A percentile compares a stretch with the other conserved stretches of the same genome.
Conservation (phyloP, 2,113 vertebrate species). For the Brevimyrus niger region DNA sequence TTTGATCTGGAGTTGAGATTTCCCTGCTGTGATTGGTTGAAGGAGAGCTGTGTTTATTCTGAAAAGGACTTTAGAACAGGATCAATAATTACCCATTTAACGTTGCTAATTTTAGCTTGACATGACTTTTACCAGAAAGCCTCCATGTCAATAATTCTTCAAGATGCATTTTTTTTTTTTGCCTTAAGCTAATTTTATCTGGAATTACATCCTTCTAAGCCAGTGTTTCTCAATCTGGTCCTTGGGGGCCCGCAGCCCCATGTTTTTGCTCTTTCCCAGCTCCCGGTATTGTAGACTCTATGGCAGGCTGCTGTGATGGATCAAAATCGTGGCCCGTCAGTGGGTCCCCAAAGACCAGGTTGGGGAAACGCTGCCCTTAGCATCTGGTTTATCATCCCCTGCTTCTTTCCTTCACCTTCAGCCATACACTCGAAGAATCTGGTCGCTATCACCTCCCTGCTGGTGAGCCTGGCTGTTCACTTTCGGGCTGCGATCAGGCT, state of each 20-base stretch:
- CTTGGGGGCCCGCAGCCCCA: not conserved
- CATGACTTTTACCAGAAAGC: not conserved
- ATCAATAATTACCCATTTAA: slow-evolving; percentile 8
- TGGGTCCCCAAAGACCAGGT: not conserved
- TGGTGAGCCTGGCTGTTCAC: slow-evolving; percentile 83
- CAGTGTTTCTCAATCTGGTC: not conserved
- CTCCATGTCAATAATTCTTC: not conserved
- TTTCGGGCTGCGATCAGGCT: slow-evolving; percentile 85
- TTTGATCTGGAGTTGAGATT: not conserved
- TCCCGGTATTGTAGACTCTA: not conserved
- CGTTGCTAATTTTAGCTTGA: not conserved
- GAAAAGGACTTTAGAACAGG: not conserved
- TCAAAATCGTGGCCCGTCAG: not conserved
- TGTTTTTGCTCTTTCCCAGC: not conserved
- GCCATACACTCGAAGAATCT: slow-evolving; percentile 90
- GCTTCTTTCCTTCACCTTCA: slow-evolving; percentile 36
- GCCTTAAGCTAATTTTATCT: not conserved
- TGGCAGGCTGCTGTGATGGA: not conserved
- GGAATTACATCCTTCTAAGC: not conserved
- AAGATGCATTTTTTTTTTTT: not conserved
- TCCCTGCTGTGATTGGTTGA: not conserved
- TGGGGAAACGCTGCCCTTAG: not conserved
- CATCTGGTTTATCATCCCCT: not conserved
- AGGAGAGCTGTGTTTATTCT: not conserved
- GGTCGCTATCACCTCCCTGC: slow-evolving; percentile 80